Conservation (phyloP, 2,888 invertebrate species). For the Phyto melanocephala region DNA sequence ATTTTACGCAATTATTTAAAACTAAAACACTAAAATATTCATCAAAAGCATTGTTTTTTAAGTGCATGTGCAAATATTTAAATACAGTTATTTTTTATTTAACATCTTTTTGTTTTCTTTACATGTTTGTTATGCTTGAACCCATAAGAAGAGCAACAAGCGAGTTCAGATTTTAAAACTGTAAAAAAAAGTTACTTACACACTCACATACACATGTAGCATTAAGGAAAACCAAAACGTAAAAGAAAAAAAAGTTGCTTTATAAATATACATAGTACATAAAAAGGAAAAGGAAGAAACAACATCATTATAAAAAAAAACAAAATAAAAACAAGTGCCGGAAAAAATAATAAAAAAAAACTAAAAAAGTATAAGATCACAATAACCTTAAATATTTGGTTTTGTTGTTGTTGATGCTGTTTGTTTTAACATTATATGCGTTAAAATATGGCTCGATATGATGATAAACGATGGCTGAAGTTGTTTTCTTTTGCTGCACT, state of each 20-base stretch:
- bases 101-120: background rate
- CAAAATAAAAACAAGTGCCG: slow-evolving; percentile 32
- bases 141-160: slow-evolving; percentile 11
- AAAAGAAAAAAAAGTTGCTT: background rate
- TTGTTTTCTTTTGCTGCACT: slow-evolving; percentile 67
- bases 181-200: background rate
- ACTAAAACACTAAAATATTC: background rate
- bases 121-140: slow-evolving; percentile 35
- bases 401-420: slow-evolving; percentile 63
- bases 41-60: background rate
- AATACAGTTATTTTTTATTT: slow-evolving; percentile 27
- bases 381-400: slow-evolving; percentile 44
- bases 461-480: slow-evolving; percentile 75
- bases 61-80: slow-evolving; percentile 17
- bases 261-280: too few species aligned
- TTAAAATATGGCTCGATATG: slow-evolving; percentile 73
- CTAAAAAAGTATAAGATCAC: slow-evolving; percentile 9
- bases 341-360: background rate
- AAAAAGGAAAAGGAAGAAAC: slow-evolving; percentile 30
- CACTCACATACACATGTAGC: background rate
- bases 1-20: slow-evolving; percentile 32
- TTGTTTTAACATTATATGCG: slow-evolving; percentile 52
- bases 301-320: slow-evolving; percentile 8
- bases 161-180: slow-evolving; percentile 26
- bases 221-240: background rate